phyloP scores from a whole-genome alignment of 2,888 invertebrate species.

The Drosophila mettleri region DNA sequence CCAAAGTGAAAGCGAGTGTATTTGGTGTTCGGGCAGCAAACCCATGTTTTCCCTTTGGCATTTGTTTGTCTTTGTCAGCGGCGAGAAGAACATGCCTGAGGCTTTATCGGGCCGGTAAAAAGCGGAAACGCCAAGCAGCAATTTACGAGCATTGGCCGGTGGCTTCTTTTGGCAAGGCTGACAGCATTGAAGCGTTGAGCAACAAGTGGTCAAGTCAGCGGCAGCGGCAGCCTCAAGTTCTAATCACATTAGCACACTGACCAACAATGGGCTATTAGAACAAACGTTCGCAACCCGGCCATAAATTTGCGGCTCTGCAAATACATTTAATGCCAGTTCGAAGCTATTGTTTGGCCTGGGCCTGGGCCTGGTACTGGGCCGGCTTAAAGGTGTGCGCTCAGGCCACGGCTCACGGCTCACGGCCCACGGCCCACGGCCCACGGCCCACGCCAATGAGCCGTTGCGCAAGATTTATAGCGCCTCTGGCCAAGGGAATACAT shows the following conservation, averaged over 20 bases:
- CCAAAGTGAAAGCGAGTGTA: constrained; percentile 9
- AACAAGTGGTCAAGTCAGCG: constrained; percentile 67
- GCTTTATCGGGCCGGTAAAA: constrained; percentile 26
- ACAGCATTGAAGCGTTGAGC: constrained; percentile 56
- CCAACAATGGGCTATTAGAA: constrained; percentile 69
- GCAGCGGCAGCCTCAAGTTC: constrained; percentile 34
- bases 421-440: constrained; percentile 51
- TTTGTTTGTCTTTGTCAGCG: constrained; percentile 7
- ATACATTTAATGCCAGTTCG: constrained; percentile 33
- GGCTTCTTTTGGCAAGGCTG: constrained; percentile 53
- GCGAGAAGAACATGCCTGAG: background rate
- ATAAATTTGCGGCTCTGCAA: constrained; percentile 59
- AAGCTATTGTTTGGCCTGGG: constrained; percentile 61
- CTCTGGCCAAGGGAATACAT: constrained; percentile 41
- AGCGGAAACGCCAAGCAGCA: constrained; percentile 63
- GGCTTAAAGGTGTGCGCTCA: constrained; percentile 54
- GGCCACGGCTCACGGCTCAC: constrained; percentile 49
- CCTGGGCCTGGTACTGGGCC: too few species aligned
- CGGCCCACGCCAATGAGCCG: constrained; percentile 67
- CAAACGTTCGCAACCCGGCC: constrained; percentile 47
- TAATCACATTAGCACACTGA: constrained; percentile 76
- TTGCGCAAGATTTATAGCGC: constrained; percentile 78
- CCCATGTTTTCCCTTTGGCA: background rate
- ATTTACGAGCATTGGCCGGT: constrained; percentile 62
- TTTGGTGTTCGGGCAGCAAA: constrained; percentile 4